Conservation (phyloP, 2,113 vertebrate genomes). For the Sorex araneus region DNA sequence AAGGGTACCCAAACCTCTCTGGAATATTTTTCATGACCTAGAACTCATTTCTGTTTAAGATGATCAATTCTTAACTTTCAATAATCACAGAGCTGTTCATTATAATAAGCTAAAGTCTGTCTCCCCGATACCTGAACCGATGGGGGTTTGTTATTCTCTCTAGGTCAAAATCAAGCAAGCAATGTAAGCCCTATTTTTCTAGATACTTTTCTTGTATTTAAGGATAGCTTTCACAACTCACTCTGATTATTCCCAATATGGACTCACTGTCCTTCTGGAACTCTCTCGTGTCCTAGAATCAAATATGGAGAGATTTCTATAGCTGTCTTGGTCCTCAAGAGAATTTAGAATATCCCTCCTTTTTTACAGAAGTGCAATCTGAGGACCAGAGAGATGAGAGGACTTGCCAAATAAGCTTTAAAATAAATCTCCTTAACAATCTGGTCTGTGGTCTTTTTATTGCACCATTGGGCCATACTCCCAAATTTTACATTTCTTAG, state of each 20-base stretch:
- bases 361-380: constrained; percentile 13
- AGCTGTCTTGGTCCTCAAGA: constrained; percentile 1
- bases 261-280: neutral
- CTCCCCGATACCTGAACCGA: neutral
- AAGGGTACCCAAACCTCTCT: neutral
- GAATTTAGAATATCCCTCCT: neutral
- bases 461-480: neutral
- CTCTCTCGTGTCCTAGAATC: neutral
- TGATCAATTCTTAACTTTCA: neutral
- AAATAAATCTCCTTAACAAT: neutral
- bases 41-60: neutral
- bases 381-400: neutral
- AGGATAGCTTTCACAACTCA: neutral
- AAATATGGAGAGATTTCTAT: constrained; percentile 36
- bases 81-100: neutral
- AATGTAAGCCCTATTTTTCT: neutral
- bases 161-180: neutral
- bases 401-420: neutral
- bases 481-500: neutral
- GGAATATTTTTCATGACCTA: neutral
- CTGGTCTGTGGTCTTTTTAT: neutral
- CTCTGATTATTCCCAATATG: neutral
- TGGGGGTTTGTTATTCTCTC: neutral
- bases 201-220: constrained; percentile 7
- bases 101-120: neutral